These are phyloP conservation scores for Cryptophagus acutangulus DNA, from an alignment of 2,888 invertebrate genomes.

Conservation along the genomic window DNA sequence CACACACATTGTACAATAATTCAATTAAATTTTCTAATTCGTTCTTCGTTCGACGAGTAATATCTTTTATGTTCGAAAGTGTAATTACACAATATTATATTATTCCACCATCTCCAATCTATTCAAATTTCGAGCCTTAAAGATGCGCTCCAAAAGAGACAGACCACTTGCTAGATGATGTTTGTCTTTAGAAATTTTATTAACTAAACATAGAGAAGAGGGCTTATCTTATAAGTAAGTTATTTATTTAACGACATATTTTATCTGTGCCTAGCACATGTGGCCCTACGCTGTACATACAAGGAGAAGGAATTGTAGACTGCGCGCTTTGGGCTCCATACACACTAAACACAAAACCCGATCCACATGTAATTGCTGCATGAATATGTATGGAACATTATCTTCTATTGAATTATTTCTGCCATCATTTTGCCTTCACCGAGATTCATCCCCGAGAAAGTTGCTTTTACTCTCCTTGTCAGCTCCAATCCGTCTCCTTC, in stretches of 20 bases:
- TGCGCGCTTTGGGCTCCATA: too few relatives aligned
- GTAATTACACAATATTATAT: constrained; percentile 32
- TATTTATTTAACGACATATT: constrained; percentile 39
- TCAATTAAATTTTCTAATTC: constrained; percentile 41
- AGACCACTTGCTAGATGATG: too few relatives aligned
- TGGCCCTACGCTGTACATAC: constrained; percentile 19
- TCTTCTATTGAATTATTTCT: constrained; percentile 44
- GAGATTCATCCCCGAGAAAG: constrained; percentile 20
- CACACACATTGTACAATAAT: constrained; percentile 36
- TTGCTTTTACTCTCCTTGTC: background rate
- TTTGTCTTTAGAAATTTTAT: constrained; percentile 37
- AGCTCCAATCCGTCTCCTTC: background rate
- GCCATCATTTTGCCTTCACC: constrained; percentile 29
- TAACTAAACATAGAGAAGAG: constrained; percentile 26
- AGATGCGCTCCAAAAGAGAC: background rate
- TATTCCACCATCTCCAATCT: background rate
- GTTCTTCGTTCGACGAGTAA: constrained; percentile 39
- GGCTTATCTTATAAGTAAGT: constrained; percentile 38
- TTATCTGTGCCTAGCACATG: constrained; percentile 34
- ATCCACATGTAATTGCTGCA: constrained; percentile 40
- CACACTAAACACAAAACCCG: constrained; percentile 9
- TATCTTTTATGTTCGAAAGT: constrained; percentile 38
- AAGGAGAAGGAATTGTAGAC: background rate
- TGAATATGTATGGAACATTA: constrained; percentile 45
- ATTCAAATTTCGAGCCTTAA: background rate